These are phyloP conservation scores for Sander lucioperca DNA, from an alignment of 2,113 vertebrate species.

Conservation along the genomic window DNA sequence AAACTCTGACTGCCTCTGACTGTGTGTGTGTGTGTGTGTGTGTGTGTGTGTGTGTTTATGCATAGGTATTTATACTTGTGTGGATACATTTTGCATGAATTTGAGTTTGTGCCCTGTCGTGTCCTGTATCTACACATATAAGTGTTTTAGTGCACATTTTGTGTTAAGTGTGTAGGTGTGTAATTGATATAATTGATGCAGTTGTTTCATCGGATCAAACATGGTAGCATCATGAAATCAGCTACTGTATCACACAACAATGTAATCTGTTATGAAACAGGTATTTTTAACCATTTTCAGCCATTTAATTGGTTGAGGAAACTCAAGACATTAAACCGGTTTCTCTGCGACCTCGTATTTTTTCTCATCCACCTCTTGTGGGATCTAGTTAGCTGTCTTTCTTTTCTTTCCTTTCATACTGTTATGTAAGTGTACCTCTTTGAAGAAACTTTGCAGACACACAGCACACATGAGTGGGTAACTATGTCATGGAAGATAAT, in stretches of 20 bases:
- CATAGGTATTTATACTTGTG: neutral
- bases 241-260: neutral
- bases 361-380: conserved; percentile 9
- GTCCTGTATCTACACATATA: neutral
- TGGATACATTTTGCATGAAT: conserved; percentile 7
- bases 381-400: conserved; percentile 30
- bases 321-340: neutral
- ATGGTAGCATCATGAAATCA: neutral
- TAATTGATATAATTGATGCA: neutral
- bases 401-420: conserved; percentile 4
- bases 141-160: neutral
- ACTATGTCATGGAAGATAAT: conserved; percentile 28
- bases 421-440: conserved; percentile 27
- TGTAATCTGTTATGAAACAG: no score
- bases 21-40: conserved; percentile 11
- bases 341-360: conserved; percentile 6
- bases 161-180: neutral
- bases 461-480: conserved; percentile 21
- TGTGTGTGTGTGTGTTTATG: conserved; percentile 31
- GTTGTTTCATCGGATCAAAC: neutral
- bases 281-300: neutral
- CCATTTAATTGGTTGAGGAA: conserved; percentile 7
- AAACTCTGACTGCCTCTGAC: conserved; percentile 22
- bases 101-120: neutral
- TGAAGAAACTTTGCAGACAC: conserved; percentile 49